A percentile compares a stretch with the other conserved stretches of the same genome.
Evolutionary conservation across 1,140 invertebrate genomes (phyloP).

Genomic region (Drosophila guanche): DNA sequence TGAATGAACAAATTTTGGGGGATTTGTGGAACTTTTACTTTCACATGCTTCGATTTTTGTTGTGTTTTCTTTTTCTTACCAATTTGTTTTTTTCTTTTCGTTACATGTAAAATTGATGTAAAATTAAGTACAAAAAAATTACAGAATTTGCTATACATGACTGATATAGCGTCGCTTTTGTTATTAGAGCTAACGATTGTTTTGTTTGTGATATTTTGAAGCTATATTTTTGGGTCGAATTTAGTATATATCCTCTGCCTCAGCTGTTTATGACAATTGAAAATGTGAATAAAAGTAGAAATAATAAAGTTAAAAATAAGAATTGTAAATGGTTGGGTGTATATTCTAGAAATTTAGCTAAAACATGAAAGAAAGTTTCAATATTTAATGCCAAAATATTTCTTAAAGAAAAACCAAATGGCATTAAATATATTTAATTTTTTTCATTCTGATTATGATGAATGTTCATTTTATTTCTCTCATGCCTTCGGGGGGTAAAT

Average conservation of each 20-base stretch:
- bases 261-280: constrained; percentile 64
- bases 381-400: too few relatives aligned
- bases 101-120: constrained; percentile 82
- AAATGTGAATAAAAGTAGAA: constrained; percentile 72
- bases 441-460: neutral
- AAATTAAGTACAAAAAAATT: constrained; percentile 79
- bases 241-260: constrained; percentile 74
- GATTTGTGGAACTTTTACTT: constrained; percentile 6
- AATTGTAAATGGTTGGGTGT: constrained; percentile 39
- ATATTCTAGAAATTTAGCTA: constrained; percentile 5
- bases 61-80: constrained; percentile 59
- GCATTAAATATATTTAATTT: neutral
- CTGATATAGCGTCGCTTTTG: constrained; percentile 69
- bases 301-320: constrained; percentile 52
- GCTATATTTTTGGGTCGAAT: constrained; percentile 33
- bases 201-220: constrained; percentile 49
- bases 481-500: constrained; percentile 24
- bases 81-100: constrained; percentile 72
- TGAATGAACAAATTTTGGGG: constrained; percentile 53
- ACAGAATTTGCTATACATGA: constrained; percentile 70
- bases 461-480: constrained; percentile 21
- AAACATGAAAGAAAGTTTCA: constrained; percentile 38
- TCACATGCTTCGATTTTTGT: constrained; percentile 49
- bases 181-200: constrained; percentile 77
- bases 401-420: too few relatives aligned